Evolutionary conservation across 2,113 vertebrate genomes (phyloP).

Genomic region (Ranitomeya imitator): DNA sequence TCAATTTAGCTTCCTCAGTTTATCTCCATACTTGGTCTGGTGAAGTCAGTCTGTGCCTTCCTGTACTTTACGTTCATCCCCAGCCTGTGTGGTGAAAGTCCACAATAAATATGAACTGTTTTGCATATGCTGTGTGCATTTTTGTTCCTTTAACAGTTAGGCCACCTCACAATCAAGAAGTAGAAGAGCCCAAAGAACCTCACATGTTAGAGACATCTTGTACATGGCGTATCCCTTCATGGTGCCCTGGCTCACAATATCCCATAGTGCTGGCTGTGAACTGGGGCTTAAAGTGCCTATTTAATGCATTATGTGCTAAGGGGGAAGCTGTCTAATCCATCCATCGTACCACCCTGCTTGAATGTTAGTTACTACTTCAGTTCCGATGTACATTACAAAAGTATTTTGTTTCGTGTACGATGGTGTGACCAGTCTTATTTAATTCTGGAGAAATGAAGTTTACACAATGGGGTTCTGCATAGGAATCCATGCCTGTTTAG

Average conservation of each 20-base stretch:
- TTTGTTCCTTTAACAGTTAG: background rate
- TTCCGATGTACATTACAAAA: background rate
- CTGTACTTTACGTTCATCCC: constrained; percentile 21
- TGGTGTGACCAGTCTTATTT: background rate
- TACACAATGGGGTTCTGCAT: background rate
- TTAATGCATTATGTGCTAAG: background rate
- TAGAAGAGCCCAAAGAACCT: constrained; percentile 15
- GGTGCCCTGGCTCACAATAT: background rate
- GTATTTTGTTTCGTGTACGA: background rate
- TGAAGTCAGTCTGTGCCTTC: constrained; percentile 47
- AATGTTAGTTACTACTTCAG: background rate
- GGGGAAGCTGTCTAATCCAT: background rate
- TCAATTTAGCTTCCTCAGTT: constrained; percentile 8
- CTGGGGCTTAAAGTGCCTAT: constrained; percentile 24
- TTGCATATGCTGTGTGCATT: constrained; percentile 29
- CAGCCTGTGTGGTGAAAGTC: constrained; percentile 41
- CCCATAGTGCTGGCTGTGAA: background rate
- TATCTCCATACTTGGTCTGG: constrained; percentile 25
- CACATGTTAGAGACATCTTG: constrained; percentile 1
- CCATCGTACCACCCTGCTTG: background rate
- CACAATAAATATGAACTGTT: constrained; percentile 55
- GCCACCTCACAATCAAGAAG: background rate
- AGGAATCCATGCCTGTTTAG: background rate
- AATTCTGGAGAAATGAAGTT: background rate
- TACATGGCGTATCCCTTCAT: background rate